Evolutionary conservation across 2,888 invertebrate species (phyloP), one percentile per base, ranked within the genome.

Genomic region (Latheticus oryzae): DNA sequence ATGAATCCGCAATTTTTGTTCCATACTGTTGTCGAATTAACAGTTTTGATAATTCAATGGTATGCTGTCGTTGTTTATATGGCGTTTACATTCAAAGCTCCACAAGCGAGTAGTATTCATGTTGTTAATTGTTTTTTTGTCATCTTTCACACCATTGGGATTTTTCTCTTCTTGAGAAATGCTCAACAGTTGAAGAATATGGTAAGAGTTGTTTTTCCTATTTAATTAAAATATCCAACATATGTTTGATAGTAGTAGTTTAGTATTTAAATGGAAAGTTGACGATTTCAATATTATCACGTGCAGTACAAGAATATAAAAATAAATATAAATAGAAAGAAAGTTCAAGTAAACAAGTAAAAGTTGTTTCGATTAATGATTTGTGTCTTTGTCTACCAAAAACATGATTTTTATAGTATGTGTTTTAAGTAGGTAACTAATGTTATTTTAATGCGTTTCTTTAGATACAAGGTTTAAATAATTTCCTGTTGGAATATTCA

Each of bases 51-150:
- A 32, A 66, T 78, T 1, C 71, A 75, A 51, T 76, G 76, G 73
- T 79, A 78, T 54, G 76, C 77, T 1, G 77, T 78, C 3, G 72
- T 78, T 15, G 74, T 77, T 12, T 75, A 76, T 53, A 59, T 76
- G 28, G 75, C 75, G 2, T 77, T 74, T 45, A 64, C 64, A 16
- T 76, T 76, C 59, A 62, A 71, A 8, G 63, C 71, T 3, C 70
- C 72, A 2, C 54, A 64, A 17, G 73, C 75, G 13, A 67, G 64
- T 12, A 71, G 71, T 0, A 71, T 76, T 3, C 73, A 78, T 53
- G 65, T 76, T 3, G 56, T 77, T 17, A 78, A 78, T 60, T 72
- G 74, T 53, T 48, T 75, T 8, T 77, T 73, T 54, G 75, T 77
- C 0, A 13, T 73, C 7, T 42, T 73, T 26, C 79, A 79, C 52